A percentile compares a stretch with the other conserved stretches of the same genome.
phyloP scores from a whole-genome alignment of 2,888 invertebrate species.

The Brachylomia viminalis region DNA sequence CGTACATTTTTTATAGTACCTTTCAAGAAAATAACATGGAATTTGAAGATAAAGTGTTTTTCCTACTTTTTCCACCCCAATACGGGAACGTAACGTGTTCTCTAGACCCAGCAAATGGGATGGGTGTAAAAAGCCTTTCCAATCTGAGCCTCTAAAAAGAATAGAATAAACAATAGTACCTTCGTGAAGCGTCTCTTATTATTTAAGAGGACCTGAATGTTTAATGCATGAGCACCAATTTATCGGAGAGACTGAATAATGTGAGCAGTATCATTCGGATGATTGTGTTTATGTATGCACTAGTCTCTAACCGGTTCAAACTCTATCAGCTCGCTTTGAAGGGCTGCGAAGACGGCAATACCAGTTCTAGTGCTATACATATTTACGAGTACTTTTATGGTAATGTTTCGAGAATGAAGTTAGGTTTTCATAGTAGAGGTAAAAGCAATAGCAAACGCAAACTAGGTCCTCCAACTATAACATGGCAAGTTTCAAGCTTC shows the following conservation, averaged over 20 bases:
- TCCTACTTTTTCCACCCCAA: conserved; percentile 75
- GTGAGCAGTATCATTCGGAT: conserved; percentile 79
- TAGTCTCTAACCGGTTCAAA: conserved; percentile 66
- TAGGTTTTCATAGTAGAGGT: conserved; percentile 8
- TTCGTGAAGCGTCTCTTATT: conserved; percentile 86
- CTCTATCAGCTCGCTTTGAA: conserved; percentile 52
- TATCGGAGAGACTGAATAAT: conserved; percentile 83
- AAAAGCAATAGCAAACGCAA: conserved; percentile 7
- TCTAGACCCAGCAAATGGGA: conserved; percentile 82
- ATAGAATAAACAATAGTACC: conserved; percentile 87
- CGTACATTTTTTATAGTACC: conserved; percentile 85
- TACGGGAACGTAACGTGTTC: conserved; percentile 84
- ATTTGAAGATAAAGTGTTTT: conserved; percentile 84
- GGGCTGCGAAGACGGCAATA: background rate
- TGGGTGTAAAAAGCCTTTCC: conserved; percentile 87
- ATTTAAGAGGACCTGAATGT: conserved; percentile 87
- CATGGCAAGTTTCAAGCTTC: conserved; percentile 28
- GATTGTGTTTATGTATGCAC: conserved; percentile 81
- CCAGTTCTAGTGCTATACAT: background rate
- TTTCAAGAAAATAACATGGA: conserved; percentile 87
- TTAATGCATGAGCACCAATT: conserved; percentile 87
- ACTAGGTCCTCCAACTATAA: conserved; percentile 17
- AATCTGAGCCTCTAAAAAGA: conserved; percentile 87
- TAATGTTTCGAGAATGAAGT: conserved; percentile 15
- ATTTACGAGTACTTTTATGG: conserved; percentile 5